These are phyloP conservation scores for Eubasilissa splendida DNA, from an alignment of 2,888 invertebrate genomes.

Conservation along the genomic window DNA sequence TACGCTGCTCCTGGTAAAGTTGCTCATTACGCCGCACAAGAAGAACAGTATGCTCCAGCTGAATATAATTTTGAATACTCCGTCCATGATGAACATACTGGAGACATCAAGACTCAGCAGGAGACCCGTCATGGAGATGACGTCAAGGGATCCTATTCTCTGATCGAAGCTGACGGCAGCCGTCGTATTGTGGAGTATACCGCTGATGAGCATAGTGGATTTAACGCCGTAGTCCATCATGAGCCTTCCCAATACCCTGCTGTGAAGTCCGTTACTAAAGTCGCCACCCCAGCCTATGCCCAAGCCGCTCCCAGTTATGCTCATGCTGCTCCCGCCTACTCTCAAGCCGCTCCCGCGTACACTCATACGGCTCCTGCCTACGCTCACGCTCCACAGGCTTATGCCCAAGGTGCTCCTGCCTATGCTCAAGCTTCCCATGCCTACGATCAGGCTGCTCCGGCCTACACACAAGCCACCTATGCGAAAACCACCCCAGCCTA, in stretches of 20 bases:
- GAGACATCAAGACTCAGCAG: conserved; percentile 69
- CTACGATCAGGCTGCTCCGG: conserved; percentile 34
- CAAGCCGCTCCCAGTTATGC: conserved; percentile 57
- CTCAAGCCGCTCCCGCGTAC: conserved; percentile 38
- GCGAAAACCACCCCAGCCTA: background rate
- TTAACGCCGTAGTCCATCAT: conserved; percentile 69
- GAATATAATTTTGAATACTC: conserved; percentile 56
- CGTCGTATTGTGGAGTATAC: conserved; percentile 67
- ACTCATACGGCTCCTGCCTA: conserved; percentile 44
- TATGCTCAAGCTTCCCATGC: conserved; percentile 3
- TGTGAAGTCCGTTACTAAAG: conserved; percentile 49
- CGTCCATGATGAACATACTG: conserved; percentile 61
- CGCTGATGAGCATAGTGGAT: conserved; percentile 71
- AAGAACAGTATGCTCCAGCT: conserved; percentile 23
- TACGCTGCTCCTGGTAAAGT: conserved; percentile 4
- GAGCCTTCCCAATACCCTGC: conserved; percentile 60
- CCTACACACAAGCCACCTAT: background rate
- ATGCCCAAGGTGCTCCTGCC: conserved; percentile 45
- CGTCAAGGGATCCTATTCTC: conserved; percentile 69
- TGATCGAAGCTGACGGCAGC: conserved; percentile 69
- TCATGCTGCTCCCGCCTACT: conserved; percentile 27
- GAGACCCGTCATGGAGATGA: conserved; percentile 67
- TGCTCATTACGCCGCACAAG: conserved; percentile 9
- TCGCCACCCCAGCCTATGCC: conserved; percentile 66
- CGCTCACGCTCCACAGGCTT: conserved; percentile 26